These are phyloP conservation scores for Lonchura striata DNA, from an alignment of 2,113 vertebrate species.

Conservation along the genomic window DNA sequence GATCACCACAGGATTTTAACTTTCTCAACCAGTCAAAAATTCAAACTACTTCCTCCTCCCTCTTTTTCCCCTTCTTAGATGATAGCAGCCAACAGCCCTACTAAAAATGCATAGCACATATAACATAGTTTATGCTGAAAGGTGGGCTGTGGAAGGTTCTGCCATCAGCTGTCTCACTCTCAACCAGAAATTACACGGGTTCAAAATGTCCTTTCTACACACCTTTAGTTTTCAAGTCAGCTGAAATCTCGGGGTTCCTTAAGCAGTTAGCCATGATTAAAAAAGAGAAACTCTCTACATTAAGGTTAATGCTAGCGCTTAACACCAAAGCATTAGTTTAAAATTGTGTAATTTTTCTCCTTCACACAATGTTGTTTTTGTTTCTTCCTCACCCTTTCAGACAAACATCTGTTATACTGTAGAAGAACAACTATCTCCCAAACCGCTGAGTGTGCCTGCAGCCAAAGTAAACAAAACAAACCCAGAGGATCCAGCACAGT, in stretches of 20 bases:
- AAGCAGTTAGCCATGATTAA: slow-evolving; percentile 3
- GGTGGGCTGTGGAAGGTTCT: not conserved
- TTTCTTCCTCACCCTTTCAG: slow-evolving; percentile 96
- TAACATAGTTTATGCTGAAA: not conserved
- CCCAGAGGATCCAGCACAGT: slow-evolving; percentile 89
- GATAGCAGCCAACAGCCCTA: not conserved
- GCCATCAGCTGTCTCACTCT: not conserved
- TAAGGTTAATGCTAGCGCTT: slow-evolving; percentile 64
- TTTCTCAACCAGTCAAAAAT: slow-evolving; percentile 18
- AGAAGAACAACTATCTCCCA: slow-evolving; percentile 97
- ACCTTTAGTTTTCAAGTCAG: slow-evolving; percentile 22
- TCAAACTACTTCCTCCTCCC: not conserved
- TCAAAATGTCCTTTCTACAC: not conserved
- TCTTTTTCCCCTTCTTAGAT: not conserved
- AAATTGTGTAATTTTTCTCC: slow-evolving; percentile 80
- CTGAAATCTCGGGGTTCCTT: slow-evolving; percentile 38
- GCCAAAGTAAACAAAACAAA: slow-evolving; percentile 98
- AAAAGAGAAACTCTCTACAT: slow-evolving; percentile 36
- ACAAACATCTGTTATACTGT: slow-evolving; percentile 98
- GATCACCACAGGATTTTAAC: not conserved
- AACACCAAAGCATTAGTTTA: slow-evolving; percentile 75
- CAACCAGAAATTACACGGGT: not conserved
- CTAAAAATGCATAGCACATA: not conserved
- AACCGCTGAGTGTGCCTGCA: slow-evolving; percentile 85
- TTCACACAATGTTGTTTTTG: slow-evolving; percentile 97